These are phyloP conservation scores for Azorinus chamasolen DNA, from an alignment of 2,888 invertebrate species.

Conservation along the genomic window DNA sequence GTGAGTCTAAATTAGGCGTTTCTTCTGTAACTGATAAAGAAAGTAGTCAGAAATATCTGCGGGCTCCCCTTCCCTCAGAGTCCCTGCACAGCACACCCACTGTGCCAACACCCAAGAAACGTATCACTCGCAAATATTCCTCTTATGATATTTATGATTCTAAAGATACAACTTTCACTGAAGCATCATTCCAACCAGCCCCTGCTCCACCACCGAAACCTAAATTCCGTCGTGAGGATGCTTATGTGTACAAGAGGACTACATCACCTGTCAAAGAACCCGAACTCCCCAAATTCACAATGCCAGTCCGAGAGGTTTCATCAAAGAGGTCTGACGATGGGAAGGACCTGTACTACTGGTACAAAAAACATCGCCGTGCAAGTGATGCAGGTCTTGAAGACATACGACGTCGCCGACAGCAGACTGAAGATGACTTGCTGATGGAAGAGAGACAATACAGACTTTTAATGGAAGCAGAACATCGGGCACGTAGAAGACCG, in stretches of 20 bases:
- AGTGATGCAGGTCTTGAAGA: conserved; percentile 57
- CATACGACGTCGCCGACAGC: conserved; percentile 16
- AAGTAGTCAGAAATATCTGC: conserved; percentile 19
- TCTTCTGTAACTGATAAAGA: conserved; percentile 38
- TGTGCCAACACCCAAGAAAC: conserved; percentile 32
- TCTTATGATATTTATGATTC: conserved; percentile 41
- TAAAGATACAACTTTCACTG: conserved; percentile 10
- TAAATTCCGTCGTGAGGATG: conserved; percentile 45
- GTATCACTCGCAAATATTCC: conserved; percentile 29
- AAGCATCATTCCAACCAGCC: conserved; percentile 22
- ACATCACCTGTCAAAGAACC: conserved; percentile 17
- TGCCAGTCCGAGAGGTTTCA: conserved; percentile 1
- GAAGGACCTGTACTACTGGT: conserved; percentile 41
- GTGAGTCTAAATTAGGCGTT: conserved; percentile 70
- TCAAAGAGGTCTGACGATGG: conserved; percentile 12
- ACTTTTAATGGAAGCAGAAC: conserved; percentile 13
- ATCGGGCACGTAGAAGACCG: conserved; percentile 8
- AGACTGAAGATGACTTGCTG: conserved; percentile 12
- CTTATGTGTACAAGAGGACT: conserved; percentile 54
- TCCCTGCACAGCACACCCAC: conserved; percentile 35
- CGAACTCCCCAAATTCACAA: conserved; percentile 6
- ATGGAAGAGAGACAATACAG: conserved; percentile 14
- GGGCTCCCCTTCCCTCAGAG: conserved; percentile 23
- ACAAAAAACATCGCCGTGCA: conserved; percentile 23
- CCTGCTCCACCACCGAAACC: conserved; percentile 3